Evolutionary conservation across 2,888 invertebrate species (phyloP), one percentile per base, ranked within the genome.

Genomic region (Gnatocerus cornutus): DNA sequence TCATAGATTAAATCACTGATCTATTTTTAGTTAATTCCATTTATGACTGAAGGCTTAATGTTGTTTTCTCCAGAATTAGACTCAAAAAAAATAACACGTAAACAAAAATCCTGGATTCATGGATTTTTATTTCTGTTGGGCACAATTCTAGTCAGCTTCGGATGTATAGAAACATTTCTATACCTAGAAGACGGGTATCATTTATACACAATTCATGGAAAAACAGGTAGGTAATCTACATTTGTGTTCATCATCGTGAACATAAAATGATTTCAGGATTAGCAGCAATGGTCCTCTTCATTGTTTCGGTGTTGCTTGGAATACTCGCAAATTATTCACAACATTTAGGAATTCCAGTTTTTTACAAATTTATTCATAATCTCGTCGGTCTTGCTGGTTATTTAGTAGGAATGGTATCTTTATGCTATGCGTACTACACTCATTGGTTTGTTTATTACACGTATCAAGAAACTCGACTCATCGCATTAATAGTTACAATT

Each of bases 171-270:
- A 6, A 75, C 76, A 5, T 77, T 76, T 52, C 67, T 76, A 65
- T 76, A 78, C 65, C 58, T 77, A 12, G 5, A 53, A 52, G 69
- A 77, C 6, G 77, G 74, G 21, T 77, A 75, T 48, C 80, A 80
- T 69, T 72, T 80, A 9, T 73, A 76, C 46, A 80, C 80, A 27
- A 74, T 68, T 9, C 81, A 81, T 72, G 80, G 80, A 66, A 77
- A 81, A 48, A 79, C 81, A 68, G 82, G 83, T 82, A 74, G 2
- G 2, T n/a, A n/a, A n/a, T n/a, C n/a, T n/a, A n/a, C n/a, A n/a
- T 33, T 33, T 33, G 9, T 9, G 9, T n/a, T n/a, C n/a, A n/a
- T n/a, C n/a, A n/a, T n/a, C n/a, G n/a, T n/a, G n/a, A n/a, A n/a
- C n/a, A n/a, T 33, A 9, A 33, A 43, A 6, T 12, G 2, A 5